A percentile compares a stretch with the other conserved stretches of the same genome.
phyloP scores from a whole-genome alignment of 2,888 invertebrate genomes.

The Agelastica alni region DNA sequence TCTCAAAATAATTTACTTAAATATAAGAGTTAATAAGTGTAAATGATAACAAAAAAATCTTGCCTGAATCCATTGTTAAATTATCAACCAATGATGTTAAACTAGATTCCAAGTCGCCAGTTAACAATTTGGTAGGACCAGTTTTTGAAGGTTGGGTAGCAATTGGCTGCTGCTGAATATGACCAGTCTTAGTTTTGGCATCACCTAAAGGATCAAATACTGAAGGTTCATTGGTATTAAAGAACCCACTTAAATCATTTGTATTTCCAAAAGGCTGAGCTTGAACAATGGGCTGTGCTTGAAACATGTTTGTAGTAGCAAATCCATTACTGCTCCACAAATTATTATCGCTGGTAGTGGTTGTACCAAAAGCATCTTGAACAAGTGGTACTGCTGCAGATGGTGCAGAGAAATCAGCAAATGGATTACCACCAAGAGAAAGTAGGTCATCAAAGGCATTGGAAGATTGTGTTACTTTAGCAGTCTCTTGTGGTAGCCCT shows the following conservation, averaged over 20 bases:
- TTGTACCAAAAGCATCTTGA: conserved; percentile 43
- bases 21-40: too few relatives aligned
- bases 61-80: conserved; percentile 77
- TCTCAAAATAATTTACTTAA: too few relatives aligned
- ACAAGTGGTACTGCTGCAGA: conserved; percentile 28
- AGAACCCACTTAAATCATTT: conserved; percentile 58
- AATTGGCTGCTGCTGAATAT: conserved; percentile 43
- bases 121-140: conserved; percentile 67
- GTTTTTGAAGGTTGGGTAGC: conserved; percentile 46
- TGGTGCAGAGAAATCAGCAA: conserved; percentile 71
- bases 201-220: conserved; percentile 63
- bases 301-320: conserved; percentile 31
- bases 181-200: conserved; percentile 53
- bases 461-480: conserved; percentile 39
- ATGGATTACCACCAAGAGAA: conserved; percentile 74
- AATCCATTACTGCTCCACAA: conserved; percentile 53
- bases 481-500: conserved; percentile 34
- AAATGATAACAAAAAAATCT: conserved; percentile 9
- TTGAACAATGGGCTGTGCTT: conserved; percentile 27
- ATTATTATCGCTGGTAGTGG: conserved; percentile 44
- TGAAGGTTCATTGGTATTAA: conserved; percentile 58
- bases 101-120: conserved; percentile 92
- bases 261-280: conserved; percentile 42
- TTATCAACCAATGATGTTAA: conserved; percentile 93
- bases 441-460: conserved; percentile 85